Evolutionary conservation across 2,888 invertebrate species (phyloP).

Genomic region (Schrankia costaestrigalis): DNA sequence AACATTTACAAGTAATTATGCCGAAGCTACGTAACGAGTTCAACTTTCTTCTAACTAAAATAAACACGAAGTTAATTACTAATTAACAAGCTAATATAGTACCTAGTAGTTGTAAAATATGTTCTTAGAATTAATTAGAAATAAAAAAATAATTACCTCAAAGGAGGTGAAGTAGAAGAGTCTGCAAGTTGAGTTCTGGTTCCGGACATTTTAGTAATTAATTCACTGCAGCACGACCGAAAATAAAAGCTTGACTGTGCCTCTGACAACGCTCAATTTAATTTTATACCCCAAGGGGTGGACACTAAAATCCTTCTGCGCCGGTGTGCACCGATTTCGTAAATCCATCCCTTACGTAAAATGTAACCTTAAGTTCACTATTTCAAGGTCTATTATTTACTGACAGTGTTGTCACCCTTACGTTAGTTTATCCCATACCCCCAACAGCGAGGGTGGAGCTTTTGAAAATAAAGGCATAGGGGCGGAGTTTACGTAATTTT

Average conservation of each 20-base stretch:
- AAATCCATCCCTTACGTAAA: conserved; percentile 2
- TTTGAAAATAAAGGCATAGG: conserved; percentile 35
- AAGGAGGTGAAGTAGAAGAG: conserved; percentile 84
- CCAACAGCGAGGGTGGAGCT: conserved; percentile 53
- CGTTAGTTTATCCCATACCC: conserved; percentile 35
- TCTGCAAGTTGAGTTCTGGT: conserved; percentile 84
- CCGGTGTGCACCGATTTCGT: conserved; percentile 23
- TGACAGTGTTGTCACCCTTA: conserved; percentile 7
- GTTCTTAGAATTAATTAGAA: not conserved
- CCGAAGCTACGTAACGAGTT: too few species aligned
- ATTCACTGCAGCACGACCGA: conserved; percentile 15
- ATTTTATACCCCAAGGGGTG: conserved; percentile 64
- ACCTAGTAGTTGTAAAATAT: not conserved
- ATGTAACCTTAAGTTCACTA: conserved; percentile 15
- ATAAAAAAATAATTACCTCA: conserved; percentile 71
- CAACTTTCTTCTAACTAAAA: too few species aligned
- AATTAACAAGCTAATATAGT: too few species aligned
- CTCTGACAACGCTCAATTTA: conserved; percentile 31
- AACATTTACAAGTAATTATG: too few species aligned
- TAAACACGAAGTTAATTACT: too few species aligned
- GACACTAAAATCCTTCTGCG: conserved; percentile 28
- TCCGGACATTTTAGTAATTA: conserved; percentile 59
- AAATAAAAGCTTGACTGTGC: conserved; percentile 43
- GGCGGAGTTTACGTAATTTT: conserved; percentile 43
- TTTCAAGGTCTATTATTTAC: conserved; percentile 37